phyloP scores from a whole-genome alignment of 2,888 invertebrate species.

The Nomada hirtipes region DNA sequence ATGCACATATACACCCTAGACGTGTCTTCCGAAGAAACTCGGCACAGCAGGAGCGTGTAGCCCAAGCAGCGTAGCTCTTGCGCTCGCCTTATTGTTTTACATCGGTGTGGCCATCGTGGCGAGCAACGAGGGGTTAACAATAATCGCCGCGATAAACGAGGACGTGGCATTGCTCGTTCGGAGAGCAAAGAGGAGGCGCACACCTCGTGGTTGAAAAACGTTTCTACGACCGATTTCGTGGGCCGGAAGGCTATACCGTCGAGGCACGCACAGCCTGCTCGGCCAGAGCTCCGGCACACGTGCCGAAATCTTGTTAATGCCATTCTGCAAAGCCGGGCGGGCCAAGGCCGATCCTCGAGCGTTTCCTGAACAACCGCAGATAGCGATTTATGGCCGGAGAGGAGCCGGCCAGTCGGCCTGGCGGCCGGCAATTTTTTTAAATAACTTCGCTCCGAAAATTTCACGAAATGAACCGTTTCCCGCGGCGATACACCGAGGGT shows the following conservation, averaged over 20 bases:
- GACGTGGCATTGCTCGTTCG: not conserved
- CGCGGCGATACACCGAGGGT: not conserved
- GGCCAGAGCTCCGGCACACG: constrained; percentile 76
- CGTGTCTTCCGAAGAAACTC: not conserved
- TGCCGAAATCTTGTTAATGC: constrained; percentile 80
- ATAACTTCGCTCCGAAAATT: constrained; percentile 22
- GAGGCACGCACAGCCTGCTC: constrained; percentile 63
- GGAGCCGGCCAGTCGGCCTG: not conserved
- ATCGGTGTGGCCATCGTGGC: constrained; percentile 23
- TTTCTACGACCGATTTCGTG: not conserved
- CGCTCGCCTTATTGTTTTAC: constrained; percentile 34
- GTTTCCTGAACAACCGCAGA: constrained; percentile 52
- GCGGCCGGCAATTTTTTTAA: constrained; percentile 24
- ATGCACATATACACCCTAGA: too few relatives aligned
- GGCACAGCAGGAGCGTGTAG: not conserved
- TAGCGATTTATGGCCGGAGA: constrained; percentile 55
- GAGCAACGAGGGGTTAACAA: constrained; percentile 32
- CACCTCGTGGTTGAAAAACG: not conserved
- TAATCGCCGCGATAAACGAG: constrained; percentile 25
- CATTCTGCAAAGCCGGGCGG: constrained; percentile 73
- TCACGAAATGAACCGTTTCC: constrained; percentile 1
- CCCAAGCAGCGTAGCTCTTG: constrained; percentile 9
- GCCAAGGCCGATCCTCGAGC: constrained; percentile 74
- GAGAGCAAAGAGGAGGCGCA: not conserved
- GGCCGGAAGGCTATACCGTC: constrained; percentile 8